phyloP scores from a whole-genome alignment of 2,797 vertebrate species.

The Salmo trutta region DNA sequence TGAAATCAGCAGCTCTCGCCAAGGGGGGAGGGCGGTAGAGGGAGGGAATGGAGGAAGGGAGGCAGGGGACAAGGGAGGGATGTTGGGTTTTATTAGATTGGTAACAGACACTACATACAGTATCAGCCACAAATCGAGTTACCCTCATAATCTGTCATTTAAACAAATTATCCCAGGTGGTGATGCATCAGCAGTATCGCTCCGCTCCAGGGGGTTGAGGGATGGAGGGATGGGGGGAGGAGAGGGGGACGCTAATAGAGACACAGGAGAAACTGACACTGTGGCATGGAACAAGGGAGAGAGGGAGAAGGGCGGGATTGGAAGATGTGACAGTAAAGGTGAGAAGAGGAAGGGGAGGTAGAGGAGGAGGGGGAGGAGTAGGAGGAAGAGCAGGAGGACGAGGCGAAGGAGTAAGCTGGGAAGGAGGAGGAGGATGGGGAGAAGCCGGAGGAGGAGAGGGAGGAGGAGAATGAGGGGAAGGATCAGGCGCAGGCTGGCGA shows the following conservation, averaged over 20 bases:
- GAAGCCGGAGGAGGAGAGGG: neutral
- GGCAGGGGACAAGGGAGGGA: slow-evolving; percentile 17
- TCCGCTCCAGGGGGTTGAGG: slow-evolving; percentile 48
- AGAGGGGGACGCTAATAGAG: slow-evolving; percentile 58
- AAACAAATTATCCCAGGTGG: slow-evolving; percentile 74
- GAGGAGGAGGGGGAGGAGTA: neutral
- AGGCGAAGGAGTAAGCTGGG: neutral
- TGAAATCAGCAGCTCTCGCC: slow-evolving; percentile 50
- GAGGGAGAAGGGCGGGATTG: slow-evolving; percentile 18
- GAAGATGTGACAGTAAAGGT: slow-evolving; percentile 4
- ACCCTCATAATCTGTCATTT: slow-evolving; percentile 77
- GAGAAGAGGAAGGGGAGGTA: neutral
- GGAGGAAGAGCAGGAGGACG: neutral
- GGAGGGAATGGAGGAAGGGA: neutral
- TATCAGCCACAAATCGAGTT: slow-evolving; percentile 74
- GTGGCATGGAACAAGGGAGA: slow-evolving; percentile 48
- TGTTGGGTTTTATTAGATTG: slow-evolving; percentile 71
- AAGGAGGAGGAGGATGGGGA: neutral
- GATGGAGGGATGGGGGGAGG: slow-evolving; percentile 34
- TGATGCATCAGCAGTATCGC: slow-evolving; percentile 75
- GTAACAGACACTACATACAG: slow-evolving; percentile 72
- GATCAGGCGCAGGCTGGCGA: too few relatives aligned
- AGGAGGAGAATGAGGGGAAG: neutral
- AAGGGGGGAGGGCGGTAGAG: slow-evolving; percentile 18
- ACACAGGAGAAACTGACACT: slow-evolving; percentile 56